Evolutionary conservation across 2,888 invertebrate genomes (phyloP).

Genomic region (Leptopilina syphax): DNA sequence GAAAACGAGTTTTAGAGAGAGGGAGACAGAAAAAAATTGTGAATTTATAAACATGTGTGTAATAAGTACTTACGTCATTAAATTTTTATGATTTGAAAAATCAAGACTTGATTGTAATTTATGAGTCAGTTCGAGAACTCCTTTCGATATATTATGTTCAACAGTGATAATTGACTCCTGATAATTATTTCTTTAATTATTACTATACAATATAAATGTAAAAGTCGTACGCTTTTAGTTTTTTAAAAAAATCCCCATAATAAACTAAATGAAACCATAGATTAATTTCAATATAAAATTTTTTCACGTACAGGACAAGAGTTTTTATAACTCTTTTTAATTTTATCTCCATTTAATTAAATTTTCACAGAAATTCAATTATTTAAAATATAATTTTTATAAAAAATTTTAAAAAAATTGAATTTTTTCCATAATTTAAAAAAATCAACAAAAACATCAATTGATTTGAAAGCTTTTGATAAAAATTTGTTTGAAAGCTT

Average conservation of each 20-base stretch:
- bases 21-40: not conserved
- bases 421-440: too few relatives aligned
- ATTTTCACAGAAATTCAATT: too few relatives aligned
- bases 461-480: too few relatives aligned
- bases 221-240: not conserved
- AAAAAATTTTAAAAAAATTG: too few relatives aligned
- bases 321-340: too few relatives aligned
- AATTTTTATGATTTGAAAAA: constrained; percentile 30
- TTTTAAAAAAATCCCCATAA: too few relatives aligned
- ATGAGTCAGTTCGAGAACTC: not conserved
- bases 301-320: too few relatives aligned
- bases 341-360: too few relatives aligned
- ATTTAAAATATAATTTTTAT: too few relatives aligned
- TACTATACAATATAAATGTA: not conserved
- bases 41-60: constrained; percentile 12
- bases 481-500: too few relatives aligned
- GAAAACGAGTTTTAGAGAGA: not conserved
- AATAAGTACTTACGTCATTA: constrained; percentile 24
- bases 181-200: not conserved
- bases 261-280: not conserved
- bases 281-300: too few relatives aligned
- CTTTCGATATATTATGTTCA: constrained; percentile 2
- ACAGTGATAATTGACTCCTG: not conserved
- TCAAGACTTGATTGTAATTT: constrained; percentile 32
- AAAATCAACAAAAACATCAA: too few relatives aligned